Evolutionary conservation across 2,113 vertebrate species (phyloP), one percentile per base, ranked within the genome.

Genomic region (Indicator maculatus): DNA sequence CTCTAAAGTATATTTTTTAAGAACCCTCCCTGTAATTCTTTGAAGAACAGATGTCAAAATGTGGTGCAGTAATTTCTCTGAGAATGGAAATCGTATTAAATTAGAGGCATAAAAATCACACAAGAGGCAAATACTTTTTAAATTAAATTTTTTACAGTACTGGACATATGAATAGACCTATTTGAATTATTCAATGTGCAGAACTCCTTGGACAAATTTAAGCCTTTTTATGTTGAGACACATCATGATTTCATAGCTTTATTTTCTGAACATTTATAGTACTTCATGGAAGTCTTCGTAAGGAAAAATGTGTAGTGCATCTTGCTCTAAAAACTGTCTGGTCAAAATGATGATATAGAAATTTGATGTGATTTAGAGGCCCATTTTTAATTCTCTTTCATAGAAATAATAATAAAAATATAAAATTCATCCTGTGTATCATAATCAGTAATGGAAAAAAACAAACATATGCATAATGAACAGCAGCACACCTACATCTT

Each of bases 61-160:
- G 78, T 81, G 41, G 67, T 81, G 47, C 70, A 77, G 72, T 89
- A 80, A 77, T 88, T 94, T 95, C 27, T 71, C 53, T n/a, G 33
- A 95, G 58, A 71, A 94, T 86, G 76, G 30, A 93, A 88, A 87
- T 80, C 61, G 3, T 82, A 88, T 91, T 94, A 88, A 93, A 94
- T 93, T 77, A 83, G 75, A 82, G 41, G 65, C 72, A 90, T 75
- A 69, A 91, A 95, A 96, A 28, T 74, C 58, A 86, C 60, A 71
- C 17, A 66, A 86, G 83, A 94, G 91, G 87, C 63, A 92, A 74
- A 70, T 74, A 90, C 64, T 89, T 91, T 52, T 33, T 75, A 91
- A 88, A 96, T 94, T 88, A 79, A 95, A 95, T 96, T 94, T 95
- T 83, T 44, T 79, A 45, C 65, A 83, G 47, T 45, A n/a, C 41